Base-by-base conservation (phyloP, 2,113 vertebrate species). In the Etheostoma spectabile region DNA sequence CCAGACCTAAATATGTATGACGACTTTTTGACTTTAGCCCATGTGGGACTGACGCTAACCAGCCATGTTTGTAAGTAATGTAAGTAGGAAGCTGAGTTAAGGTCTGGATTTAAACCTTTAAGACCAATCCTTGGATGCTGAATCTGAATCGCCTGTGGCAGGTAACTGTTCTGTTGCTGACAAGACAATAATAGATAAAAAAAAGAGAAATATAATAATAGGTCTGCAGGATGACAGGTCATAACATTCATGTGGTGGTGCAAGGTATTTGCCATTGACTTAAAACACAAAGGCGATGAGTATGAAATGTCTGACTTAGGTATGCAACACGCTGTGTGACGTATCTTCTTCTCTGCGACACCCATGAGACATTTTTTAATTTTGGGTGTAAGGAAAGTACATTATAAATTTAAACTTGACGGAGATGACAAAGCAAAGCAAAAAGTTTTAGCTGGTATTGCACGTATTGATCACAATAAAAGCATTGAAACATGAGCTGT, bases 401-500 rank as follows among this genome's bases (percentile, higher is more conserved):
- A n/a, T 35, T 45, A 45, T 42, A 56, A 64, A 6, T 66, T 1
- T 4, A 16, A 21, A 45, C 11, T 49, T 51, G 12, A 35, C 8
- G 49, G 16, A 71, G 52, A 30, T 14, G 63, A 74, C 4, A 8
- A 27, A 60, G 55, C 24, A 51, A 52, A 33, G 33, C 62, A 64
- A 27, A n/a, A 55, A 35, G 65, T 51, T 68, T n/a, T 13, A 59
- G 3, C 49, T 38, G 16, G 6, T 48, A 4, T 27, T 65, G 48
- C 22, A 77, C 33, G 66, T 13, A 8, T 8, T 30, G 12, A 22
- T 51, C 4, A 5, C 11, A 12, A 27, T 64, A 64, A 76, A 86
- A 73, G 68, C 73, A 14, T 15, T 67, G 48, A 8, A 79, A 62
- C 22, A 71, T 8, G 69, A 88, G 19, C 15, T 1, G 66, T 24